phyloP scores from a whole-genome alignment of 2,113 vertebrate species.

The Arizona elegans region DNA sequence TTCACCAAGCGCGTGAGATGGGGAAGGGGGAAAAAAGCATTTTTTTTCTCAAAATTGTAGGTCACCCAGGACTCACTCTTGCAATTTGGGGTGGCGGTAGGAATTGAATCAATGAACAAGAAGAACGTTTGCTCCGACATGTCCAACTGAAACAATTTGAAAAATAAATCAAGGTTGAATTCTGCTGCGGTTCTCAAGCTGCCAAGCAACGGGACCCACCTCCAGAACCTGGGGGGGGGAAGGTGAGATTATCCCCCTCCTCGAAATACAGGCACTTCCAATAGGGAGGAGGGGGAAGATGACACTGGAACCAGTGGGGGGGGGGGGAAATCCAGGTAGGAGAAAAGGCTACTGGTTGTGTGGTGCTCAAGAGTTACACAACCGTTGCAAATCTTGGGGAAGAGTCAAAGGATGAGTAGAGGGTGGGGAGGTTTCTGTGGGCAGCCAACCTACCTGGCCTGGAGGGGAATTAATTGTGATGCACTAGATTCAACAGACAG shows the following conservation, averaged over 20 bases:
- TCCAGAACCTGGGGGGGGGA: neutral
- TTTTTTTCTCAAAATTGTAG: neutral
- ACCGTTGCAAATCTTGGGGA: neutral
- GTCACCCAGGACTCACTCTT: neutral
- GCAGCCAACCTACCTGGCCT: neutral
- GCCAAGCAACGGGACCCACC: neutral
- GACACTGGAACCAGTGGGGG: neutral
- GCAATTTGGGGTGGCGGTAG: neutral
- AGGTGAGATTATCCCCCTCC: neutral
- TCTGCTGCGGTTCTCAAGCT: neutral
- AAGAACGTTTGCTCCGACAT: neutral
- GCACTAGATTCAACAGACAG: neutral
- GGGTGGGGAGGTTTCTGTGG: neutral
- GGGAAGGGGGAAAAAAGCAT: neutral
- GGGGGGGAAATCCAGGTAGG: neutral
- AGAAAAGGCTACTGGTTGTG: neutral
- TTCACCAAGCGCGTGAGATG: neutral
- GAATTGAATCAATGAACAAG: neutral
- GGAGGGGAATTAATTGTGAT: neutral
- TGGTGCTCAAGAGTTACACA: neutral
- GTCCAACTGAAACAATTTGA: neutral
- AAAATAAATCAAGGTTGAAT: neutral
- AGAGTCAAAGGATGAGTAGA: neutral
- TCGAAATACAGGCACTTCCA: neutral
- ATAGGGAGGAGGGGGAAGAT: neutral